Evolutionary conservation across 2,113 vertebrate species (phyloP).

Genomic region (Centropristis striata): DNA sequence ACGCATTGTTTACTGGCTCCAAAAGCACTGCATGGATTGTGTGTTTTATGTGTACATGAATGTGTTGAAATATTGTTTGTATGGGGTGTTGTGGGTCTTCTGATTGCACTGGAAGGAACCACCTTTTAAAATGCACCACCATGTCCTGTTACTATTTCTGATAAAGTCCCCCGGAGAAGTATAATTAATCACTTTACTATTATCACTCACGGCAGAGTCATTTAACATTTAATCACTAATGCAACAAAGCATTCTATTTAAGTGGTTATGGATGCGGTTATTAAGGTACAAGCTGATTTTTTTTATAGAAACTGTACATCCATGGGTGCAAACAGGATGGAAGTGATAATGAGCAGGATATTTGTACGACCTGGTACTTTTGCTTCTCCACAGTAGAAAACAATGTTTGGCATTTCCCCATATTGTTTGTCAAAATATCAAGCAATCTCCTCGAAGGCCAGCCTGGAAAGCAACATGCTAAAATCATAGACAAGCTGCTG

Average conservation of each 20-base stretch:
- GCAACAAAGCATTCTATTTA: conserved; percentile 16
- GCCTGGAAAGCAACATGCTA: conserved; percentile 14
- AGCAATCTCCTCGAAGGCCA: conserved; percentile 30
- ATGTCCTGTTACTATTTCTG: conserved; percentile 32
- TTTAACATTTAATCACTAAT: conserved; percentile 15
- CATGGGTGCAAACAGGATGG: conserved; percentile 32
- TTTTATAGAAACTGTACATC: neutral
- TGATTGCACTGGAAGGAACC: conserved; percentile 52
- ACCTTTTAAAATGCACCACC: conserved; percentile 48
- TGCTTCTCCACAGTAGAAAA: conserved; percentile 27
- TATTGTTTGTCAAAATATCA: conserved; percentile 59
- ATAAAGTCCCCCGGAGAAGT: neutral
- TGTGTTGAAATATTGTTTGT: conserved; percentile 53
- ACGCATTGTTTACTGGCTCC: conserved; percentile 38
- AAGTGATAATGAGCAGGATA: conserved; percentile 50
- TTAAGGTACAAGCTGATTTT: conserved; percentile 12
- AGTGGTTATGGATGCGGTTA: neutral
- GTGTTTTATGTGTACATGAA: conserved; percentile 52
- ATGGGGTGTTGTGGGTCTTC: conserved; percentile 28
- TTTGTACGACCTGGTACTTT: conserved; percentile 37
- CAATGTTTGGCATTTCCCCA: conserved; percentile 61
- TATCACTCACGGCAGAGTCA: conserved; percentile 16
- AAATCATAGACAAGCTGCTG: neutral
- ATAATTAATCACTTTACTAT: conserved; percentile 15
- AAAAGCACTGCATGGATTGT: conserved; percentile 74